Percentiles rank a stretch among this genome's conserved stretches.
phyloP scores from a whole-genome alignment of 1,140 invertebrate genomes.

The Drosophila biarmipes region DNA sequence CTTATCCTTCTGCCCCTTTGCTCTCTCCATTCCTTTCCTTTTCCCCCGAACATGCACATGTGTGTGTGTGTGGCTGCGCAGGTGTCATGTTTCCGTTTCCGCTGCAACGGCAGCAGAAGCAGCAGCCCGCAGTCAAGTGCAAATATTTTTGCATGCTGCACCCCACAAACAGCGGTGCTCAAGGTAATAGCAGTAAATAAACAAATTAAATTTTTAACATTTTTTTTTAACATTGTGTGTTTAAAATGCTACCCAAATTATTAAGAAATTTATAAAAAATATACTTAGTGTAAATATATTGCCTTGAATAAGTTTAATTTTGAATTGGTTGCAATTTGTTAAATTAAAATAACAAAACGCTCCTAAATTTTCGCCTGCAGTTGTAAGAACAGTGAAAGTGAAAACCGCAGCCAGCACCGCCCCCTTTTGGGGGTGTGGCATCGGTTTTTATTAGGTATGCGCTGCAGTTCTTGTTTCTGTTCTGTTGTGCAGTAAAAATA shows the following conservation, averaged over 20 bases:
- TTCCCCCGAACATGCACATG: slow-evolving; percentile 10
- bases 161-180: slow-evolving; percentile 6
- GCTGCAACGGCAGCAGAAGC: slow-evolving; percentile 37
- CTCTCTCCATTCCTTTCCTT: background rate
- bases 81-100: slow-evolving; percentile 80
- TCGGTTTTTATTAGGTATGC: slow-evolving; percentile 57
- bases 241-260: too few species aligned
- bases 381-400: background rate
- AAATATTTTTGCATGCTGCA: slow-evolving; percentile 64
- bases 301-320: too few species aligned
- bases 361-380: background rate
- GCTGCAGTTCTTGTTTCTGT: slow-evolving; percentile 17
- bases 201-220: background rate
- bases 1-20: too few species aligned
- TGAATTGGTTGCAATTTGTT: too few species aligned
- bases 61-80: slow-evolving; percentile 56
- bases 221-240: too few species aligned
- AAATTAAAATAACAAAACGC: background rate
- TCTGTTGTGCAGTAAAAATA: slow-evolving; percentile 53
- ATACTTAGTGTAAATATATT: too few species aligned
- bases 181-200: background rate
- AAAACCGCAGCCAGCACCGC: slow-evolving; percentile 29
- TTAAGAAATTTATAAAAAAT: too few species aligned
- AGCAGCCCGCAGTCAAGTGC: slow-evolving; percentile 54
- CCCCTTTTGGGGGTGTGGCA: slow-evolving; percentile 11